A percentile compares a stretch with the other conserved stretches of the same genome.
phyloP scores from a whole-genome alignment of 2,888 invertebrate species.

The Hesperia comma region DNA sequence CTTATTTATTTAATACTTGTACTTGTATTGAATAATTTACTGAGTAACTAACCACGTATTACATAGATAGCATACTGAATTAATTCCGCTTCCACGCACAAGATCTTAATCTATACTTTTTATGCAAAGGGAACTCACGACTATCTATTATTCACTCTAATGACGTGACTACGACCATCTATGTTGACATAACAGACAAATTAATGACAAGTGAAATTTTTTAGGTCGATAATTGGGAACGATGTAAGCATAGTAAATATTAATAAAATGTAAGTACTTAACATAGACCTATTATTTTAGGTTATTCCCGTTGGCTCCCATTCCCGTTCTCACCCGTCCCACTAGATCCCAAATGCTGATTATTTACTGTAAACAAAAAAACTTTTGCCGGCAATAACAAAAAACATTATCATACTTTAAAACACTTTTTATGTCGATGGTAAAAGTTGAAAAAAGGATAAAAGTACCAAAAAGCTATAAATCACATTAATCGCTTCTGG shows the following conservation, averaged over 20 bases:
- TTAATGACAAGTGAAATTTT: slow-evolving; percentile 6
- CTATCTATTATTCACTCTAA: slow-evolving; percentile 34
- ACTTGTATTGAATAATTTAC: background rate
- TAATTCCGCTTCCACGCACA: background rate
- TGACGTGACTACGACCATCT: slow-evolving; percentile 1
- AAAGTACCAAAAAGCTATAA: too few species aligned
- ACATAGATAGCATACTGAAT: background rate
- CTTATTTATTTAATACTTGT: background rate
- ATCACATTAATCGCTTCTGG: too few species aligned
- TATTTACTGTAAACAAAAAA: too few species aligned
- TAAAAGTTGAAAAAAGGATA: too few species aligned
- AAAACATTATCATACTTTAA: too few species aligned
- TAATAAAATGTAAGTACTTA: too few species aligned
- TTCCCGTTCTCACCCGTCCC: too few species aligned
- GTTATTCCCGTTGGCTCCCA: too few species aligned
- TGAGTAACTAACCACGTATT: background rate
- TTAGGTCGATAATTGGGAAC: background rate
- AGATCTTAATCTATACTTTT: slow-evolving; percentile 2
- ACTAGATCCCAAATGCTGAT: too few species aligned
- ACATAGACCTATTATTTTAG: too few species aligned
- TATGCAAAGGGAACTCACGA: slow-evolving; percentile 45
- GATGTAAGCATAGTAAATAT: background rate
- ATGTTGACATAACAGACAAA: background rate
- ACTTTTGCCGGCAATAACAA: too few species aligned
- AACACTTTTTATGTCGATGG: too few species aligned